Evolutionary conservation across 1,140 invertebrate species (phyloP), one percentile per base, ranked within the genome.

Genomic region (Scaptomyza montana): DNA sequence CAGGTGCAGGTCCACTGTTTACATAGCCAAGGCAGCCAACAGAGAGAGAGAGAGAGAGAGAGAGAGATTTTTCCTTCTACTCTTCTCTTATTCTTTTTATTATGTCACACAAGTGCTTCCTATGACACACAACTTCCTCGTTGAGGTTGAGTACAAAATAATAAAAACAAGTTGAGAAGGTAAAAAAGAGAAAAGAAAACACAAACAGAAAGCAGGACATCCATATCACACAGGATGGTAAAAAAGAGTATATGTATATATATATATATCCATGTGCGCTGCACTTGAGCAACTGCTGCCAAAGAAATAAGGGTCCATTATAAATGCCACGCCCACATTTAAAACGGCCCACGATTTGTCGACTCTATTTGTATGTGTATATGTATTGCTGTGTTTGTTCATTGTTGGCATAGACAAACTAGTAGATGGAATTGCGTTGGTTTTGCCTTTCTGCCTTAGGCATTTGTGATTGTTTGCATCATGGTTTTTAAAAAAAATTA

Each of bases 41-140:
- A 33, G 30, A 5, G 3, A 30, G 5, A 1, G 5, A 33, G 30
- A 8, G 30, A 7, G 30, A 33, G 30, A 16, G 16, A 16, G 5
- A 30, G 28, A 5, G 28, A 30, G 33, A 8, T 7, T 6, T 36
- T 9, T 36, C 8, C 33, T 9, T 36, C 30, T 33, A 1, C 30
- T 25, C 21, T 25, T 25, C 5, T 33, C 30, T 33, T 5, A 4
- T 7, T 33, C 5, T 33, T 36, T 36, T 82, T 86, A 87, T 86
- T 87, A 86, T 86, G 84, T 87, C 78, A 78, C 78, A 87, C 82
- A 86, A 86, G 82, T 86, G 84, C 82, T 86, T 86, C 84, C 82
- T 87, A 87, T 79, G 75, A 79, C 76, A 87, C 78, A 78, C 78
- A 81, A 82, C 82, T 86, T 86, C 82, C 82, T 73, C 78, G 71